phyloP scores from a whole-genome alignment of 1,140 invertebrate genomes.

The Pygmarrhopalites habei region DNA sequence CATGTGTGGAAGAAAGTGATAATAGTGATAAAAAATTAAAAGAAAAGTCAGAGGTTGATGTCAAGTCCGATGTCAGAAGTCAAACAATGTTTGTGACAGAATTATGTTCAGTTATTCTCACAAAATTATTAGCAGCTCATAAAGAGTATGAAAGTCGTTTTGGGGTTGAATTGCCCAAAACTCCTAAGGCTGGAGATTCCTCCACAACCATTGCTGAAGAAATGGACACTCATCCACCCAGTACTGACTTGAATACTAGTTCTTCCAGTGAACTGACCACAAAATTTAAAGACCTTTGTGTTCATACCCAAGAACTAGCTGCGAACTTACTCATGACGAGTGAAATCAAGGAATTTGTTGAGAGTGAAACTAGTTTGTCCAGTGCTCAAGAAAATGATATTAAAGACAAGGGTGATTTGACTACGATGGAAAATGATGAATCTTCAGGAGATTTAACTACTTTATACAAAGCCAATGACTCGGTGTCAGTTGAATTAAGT shows the following conservation, averaged over 20 bases:
- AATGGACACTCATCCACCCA: too few species aligned
- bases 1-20: neutral
- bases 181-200: neutral
- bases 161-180: slow-evolving; percentile 1
- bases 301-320: slow-evolving; percentile 1
- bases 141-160: slow-evolving; percentile 31
- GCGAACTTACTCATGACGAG: neutral
- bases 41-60: slow-evolving; percentile 9
- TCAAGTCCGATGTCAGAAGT: slow-evolving; percentile 4
- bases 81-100: slow-evolving; percentile 22
- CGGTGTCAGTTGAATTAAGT: neutral
- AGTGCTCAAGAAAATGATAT: too few species aligned
- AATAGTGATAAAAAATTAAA: slow-evolving; percentile 7
- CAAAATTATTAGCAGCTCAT: slow-evolving; percentile 29
- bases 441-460: neutral
- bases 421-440: too few species aligned
- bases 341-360: neutral
- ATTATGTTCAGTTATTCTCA: slow-evolving; percentile 30
- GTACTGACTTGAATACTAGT: neutral
- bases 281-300: neutral
- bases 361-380: too few species aligned
- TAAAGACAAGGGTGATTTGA: too few species aligned
- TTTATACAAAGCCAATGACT: neutral
- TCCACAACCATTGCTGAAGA: too few species aligned
- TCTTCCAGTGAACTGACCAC: neutral